Evolutionary conservation across 2,113 vertebrate species (phyloP).

Genomic region (Pungitius pungitius): DNA sequence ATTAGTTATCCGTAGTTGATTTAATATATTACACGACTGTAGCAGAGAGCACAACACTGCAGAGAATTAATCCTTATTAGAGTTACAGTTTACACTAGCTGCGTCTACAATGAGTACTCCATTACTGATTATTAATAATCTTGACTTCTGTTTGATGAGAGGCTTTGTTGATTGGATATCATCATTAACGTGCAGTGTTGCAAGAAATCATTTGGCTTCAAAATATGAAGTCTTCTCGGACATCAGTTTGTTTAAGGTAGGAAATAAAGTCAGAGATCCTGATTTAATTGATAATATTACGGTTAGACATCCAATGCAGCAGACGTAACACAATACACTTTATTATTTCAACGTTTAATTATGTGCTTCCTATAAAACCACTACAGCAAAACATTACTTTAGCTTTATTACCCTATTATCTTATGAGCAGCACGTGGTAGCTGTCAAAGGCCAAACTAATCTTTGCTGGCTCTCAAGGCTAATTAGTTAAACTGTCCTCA

Average conservation of each 20-base stretch:
- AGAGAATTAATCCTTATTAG: conserved; percentile 63
- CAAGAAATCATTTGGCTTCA: neutral
- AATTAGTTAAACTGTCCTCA: conserved; percentile 3
- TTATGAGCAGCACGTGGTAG: neutral
- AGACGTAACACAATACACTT: conserved; percentile 1
- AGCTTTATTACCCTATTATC: neutral
- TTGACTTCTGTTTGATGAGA: conserved; percentile 35
- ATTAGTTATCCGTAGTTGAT: conserved; percentile 63
- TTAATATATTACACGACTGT: conserved; percentile 52
- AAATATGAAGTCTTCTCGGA: neutral
- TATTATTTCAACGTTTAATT: neutral
- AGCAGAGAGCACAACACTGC: conserved; percentile 50
- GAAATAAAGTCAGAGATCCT: neutral
- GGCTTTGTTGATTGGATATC: conserved; percentile 29
- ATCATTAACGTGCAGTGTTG: conserved; percentile 2
- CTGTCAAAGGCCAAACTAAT: neutral
- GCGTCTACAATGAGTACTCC: conserved; percentile 39
- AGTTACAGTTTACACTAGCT: conserved; percentile 57
- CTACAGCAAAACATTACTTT: neutral
- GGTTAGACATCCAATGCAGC: neutral
- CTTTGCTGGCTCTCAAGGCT: neutral
- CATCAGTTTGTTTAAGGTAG: neutral
- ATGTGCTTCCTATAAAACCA: neutral
- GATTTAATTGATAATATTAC: conserved; percentile 15
- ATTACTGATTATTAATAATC: conserved; percentile 57